Evolutionary conservation across 2,113 vertebrate species (phyloP).

Genomic region (Rattus rattus): DNA sequence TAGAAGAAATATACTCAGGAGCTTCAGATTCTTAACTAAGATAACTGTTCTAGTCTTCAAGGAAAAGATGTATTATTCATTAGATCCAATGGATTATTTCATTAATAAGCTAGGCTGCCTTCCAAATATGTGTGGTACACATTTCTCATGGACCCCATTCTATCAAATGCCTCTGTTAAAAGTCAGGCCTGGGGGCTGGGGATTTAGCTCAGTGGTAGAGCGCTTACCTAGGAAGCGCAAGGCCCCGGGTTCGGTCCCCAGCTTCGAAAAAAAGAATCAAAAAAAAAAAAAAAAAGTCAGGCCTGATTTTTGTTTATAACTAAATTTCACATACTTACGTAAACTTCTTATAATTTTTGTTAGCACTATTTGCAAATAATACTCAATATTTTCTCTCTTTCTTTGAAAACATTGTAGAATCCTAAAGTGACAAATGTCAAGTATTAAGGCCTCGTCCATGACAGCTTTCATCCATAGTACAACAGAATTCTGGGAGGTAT

Average conservation of each 20-base stretch:
- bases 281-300: too few relatives aligned
- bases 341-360: conserved; percentile 47
- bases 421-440: not conserved
- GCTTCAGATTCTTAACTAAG: not conserved
- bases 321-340: not conserved
- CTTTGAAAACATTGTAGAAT: not conserved
- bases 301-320: not conserved
- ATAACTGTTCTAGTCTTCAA: conserved; percentile 39
- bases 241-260: too few relatives aligned
- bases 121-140: conserved; percentile 10
- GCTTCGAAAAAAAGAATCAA: too few relatives aligned
- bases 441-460: not conserved
- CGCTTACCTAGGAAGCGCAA: too few relatives aligned
- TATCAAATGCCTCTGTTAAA: conserved; percentile 52
- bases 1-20: not conserved
- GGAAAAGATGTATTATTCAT: conserved; percentile 59
- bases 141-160: not conserved
- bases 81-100: conserved; percentile 51
- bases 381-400: not conserved
- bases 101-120: conserved; percentile 52
- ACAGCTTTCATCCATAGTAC: not conserved
- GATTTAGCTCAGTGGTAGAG: too few relatives aligned
- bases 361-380: conserved; percentile 22
- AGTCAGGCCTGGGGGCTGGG: not conserved
- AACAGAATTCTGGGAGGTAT: not conserved